Percentiles rank a stretch among this genome's conserved stretches.
Evolutionary conservation across 2,797 vertebrate genomes (phyloP).

Genomic region (Eidolon dupreanum): DNA sequence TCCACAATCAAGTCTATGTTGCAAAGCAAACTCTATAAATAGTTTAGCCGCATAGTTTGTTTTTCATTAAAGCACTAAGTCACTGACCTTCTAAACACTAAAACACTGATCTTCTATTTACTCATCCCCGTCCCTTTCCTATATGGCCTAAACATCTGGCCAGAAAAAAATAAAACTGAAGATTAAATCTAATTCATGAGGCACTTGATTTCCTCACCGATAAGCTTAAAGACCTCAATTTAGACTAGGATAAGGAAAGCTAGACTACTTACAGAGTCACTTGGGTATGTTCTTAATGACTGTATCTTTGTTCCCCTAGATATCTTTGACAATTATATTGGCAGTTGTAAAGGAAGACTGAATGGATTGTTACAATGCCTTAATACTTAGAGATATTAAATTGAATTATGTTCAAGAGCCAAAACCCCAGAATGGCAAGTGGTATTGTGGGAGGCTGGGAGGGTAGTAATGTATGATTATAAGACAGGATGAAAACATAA

Average conservation of each 20-base stretch:
- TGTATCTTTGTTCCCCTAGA: constrained; percentile 46
- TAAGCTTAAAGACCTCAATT: constrained; percentile 46
- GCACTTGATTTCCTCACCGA: constrained; percentile 1
- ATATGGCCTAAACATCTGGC: background rate
- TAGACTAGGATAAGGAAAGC: constrained; percentile 55
- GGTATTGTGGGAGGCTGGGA: constrained; percentile 14
- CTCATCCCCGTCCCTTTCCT: background rate
- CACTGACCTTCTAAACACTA: constrained; percentile 5
- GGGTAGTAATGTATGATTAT: constrained; percentile 39
- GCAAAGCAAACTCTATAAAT: background rate
- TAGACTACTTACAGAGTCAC: constrained; percentile 58
- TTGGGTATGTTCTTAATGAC: constrained; percentile 61
- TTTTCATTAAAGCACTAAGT: constrained; percentile 37
- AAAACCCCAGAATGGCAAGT: background rate
- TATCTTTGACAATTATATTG: constrained; percentile 81
- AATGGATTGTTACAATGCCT: constrained; percentile 82
- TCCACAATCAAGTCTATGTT: background rate
- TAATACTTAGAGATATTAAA: constrained; percentile 81
- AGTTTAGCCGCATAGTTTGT: background rate
- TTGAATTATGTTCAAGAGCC: constrained; percentile 71
- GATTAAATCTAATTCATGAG: constrained; percentile 54
- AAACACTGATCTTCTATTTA: constrained; percentile 34
- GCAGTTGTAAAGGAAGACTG: constrained; percentile 83
- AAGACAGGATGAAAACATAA: constrained; percentile 70
- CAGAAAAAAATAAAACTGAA: background rate